Evolutionary conservation across 2,888 invertebrate species (phyloP), one percentile per base, ranked within the genome.

Genomic region (Kuschelorhynchus macadamiae): DNA sequence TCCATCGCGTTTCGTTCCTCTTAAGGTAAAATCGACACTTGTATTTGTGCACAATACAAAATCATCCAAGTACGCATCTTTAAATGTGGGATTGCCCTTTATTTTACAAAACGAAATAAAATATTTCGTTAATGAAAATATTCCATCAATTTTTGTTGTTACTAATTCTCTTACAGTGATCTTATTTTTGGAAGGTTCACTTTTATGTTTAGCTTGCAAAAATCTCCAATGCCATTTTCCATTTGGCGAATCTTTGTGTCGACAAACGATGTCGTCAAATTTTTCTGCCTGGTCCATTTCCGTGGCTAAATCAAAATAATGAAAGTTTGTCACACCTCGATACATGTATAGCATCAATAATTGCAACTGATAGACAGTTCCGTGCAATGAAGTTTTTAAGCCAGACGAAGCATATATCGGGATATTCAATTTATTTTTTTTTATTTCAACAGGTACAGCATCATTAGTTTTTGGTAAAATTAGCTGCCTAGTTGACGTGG

Each of bases 11-110:
- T n/a, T n/a, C n/a, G n/a, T n/a, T n/a, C n/a, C n/a, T n/a, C n/a
- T n/a, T n/a, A n/a, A n/a, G n/a, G n/a, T n/a, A n/a, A n/a, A n/a
- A n/a, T n/a, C n/a, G n/a, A n/a, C n/a, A n/a, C n/a, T n/a, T 9
- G 71, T 65, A 41, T 71, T 71, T n/a, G 71, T 71, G 41, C 71
- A 70, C 14, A 71, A 17, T 4, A n/a, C 47, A 33, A 71, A 67
- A 8, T 71, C 63, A 7, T 44, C 57, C 14, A 71, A 57, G 1
- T 56, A 9, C 3, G 32, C 30, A 16, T 41, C 36, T 4, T 44
- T 2, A 49, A 67, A 70, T n/a, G 18, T 32, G 16, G 55, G 39
- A 32, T 67, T 69, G 7, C 16, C 46, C 36, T 56, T 63, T n/a
- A 71, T 71, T 67, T 55, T 63, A 17, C 66, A 70, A 46, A 67